phyloP scores from a whole-genome alignment of 1,140 invertebrate genomes.

The Coptotermes formosanus region DNA sequence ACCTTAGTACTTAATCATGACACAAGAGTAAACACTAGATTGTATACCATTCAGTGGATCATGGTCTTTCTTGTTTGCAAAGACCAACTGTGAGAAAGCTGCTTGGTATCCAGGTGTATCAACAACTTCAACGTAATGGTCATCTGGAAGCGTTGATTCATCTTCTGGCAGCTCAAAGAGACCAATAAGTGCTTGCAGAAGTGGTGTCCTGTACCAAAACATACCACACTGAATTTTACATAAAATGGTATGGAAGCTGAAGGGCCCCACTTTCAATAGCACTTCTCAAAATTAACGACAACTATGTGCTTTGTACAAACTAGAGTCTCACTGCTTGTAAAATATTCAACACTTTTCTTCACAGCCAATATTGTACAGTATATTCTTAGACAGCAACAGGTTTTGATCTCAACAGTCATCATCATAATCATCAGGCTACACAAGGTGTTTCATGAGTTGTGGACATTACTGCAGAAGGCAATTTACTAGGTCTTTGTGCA shows the following conservation, averaged over 20 bases:
- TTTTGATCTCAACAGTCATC: too few relatives aligned
- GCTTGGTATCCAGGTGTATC: conserved; percentile 85
- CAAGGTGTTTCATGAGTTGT: too few relatives aligned
- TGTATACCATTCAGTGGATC: conserved; percentile 66
- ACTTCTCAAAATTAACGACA: not conserved
- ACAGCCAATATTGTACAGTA: too few relatives aligned
- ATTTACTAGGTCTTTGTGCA: too few relatives aligned
- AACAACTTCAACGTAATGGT: conserved; percentile 81
- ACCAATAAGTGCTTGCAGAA: conserved; percentile 73
- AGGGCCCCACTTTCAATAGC: not conserved
- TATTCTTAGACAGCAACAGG: too few relatives aligned
- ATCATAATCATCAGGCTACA: too few relatives aligned
- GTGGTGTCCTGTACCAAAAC: conserved; percentile 48
- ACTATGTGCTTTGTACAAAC: too few relatives aligned
- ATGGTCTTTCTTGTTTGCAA: conserved; percentile 69
- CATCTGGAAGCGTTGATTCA: conserved; percentile 62
- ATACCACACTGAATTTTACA: too few relatives aligned
- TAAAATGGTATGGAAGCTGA: conserved; percentile 27
- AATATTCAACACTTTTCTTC: too few relatives aligned
- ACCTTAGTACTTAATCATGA: not conserved
- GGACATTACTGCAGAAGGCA: too few relatives aligned
- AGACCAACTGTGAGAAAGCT: conserved; percentile 83
- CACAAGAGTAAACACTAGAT: not conserved
- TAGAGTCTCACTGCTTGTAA: too few relatives aligned
- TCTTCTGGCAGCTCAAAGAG: conserved; percentile 84